Percentiles rank a stretch among this genome's conserved stretches.
Conservation (phyloP, 2,888 invertebrate species). For the Eulithis testata region DNA sequence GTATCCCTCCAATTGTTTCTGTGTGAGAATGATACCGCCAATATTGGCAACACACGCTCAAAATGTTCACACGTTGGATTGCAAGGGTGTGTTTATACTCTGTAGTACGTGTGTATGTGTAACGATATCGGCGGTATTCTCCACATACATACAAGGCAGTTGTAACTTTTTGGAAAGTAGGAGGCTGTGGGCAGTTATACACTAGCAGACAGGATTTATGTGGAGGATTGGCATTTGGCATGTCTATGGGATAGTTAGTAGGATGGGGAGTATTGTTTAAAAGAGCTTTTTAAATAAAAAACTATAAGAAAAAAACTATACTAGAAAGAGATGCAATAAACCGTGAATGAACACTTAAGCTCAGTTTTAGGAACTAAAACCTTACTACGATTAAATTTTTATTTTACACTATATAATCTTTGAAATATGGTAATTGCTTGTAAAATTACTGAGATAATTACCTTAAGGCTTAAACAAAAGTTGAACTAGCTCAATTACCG, state of each 20-base stretch:
- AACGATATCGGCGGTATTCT: constrained; percentile 15
- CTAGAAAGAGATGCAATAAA: not conserved
- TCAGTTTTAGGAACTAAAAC: too few relatives aligned
- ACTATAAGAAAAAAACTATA: too few relatives aligned
- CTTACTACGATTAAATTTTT: too few relatives aligned
- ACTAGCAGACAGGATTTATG: constrained; percentile 18
- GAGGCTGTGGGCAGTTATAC: constrained; percentile 11
- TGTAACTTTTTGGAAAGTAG: constrained; percentile 4
- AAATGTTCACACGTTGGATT: constrained; percentile 1
- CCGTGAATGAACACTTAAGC: too few relatives aligned
- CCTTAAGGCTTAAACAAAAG: not conserved
- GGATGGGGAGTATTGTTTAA: constrained; percentile 2
- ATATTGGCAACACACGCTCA: constrained; percentile 9
- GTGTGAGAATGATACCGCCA: constrained; percentile 11
- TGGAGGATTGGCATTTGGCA: constrained; percentile 15
- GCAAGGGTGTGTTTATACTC: constrained; percentile 5
- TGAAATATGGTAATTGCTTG: too few relatives aligned
- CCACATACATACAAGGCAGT: constrained; percentile 4
- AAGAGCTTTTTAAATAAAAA: constrained; percentile 1
- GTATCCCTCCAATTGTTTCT: not conserved
- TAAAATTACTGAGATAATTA: too few relatives aligned
- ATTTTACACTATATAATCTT: too few relatives aligned
- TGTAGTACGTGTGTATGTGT: not conserved
- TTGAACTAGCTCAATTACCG: constrained; percentile 4
- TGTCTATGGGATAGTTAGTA: constrained; percentile 18